A percentile compares a stretch with the other conserved stretches of the same genome.
phyloP scores from a whole-genome alignment of 37 sponge, comb jelly and placozoan genomes.

The Chondrosia reniformis region DNA sequence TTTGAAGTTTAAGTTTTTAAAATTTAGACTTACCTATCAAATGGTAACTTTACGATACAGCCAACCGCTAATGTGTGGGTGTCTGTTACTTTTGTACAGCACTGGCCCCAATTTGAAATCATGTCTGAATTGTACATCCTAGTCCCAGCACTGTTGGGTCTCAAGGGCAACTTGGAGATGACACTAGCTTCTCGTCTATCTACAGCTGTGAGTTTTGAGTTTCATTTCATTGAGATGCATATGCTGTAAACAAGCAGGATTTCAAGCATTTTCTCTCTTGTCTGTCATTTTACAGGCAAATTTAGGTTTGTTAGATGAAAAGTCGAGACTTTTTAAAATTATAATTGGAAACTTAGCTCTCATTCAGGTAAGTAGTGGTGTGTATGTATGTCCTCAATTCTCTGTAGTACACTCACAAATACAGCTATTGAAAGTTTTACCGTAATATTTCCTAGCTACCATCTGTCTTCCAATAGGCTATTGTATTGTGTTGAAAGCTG shows the following conservation, averaged over 20 bases:
- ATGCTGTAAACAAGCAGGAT: neutral
- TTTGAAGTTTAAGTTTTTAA: too few relatives aligned
- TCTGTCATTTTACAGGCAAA: slow-evolving; percentile 58
- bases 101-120: slow-evolving; percentile 64
- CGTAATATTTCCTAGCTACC: too few relatives aligned
- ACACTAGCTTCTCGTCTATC: slow-evolving; percentile 93
- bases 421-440: too few relatives aligned
- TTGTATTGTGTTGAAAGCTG: too few relatives aligned
- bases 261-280: neutral
- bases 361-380: slow-evolving; percentile 55
- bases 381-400: too few relatives aligned
- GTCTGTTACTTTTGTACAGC: too few relatives aligned
- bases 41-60: neutral
- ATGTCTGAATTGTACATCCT: slow-evolving; percentile 89
- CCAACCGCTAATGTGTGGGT: neutral
- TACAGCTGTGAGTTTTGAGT: slow-evolving; percentile 77
- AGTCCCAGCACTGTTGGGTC: slow-evolving; percentile 91
- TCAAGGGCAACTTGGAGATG: slow-evolving; percentile 99
- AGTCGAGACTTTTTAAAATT: slow-evolving; percentile 27
- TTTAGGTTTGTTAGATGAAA: slow-evolving; percentile 52
- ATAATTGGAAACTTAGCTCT: slow-evolving; percentile 76
- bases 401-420: too few relatives aligned
- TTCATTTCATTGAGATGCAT: neutral
- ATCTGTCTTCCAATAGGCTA: too few relatives aligned
- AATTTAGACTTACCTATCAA: neutral